Evolutionary conservation across 1,140 invertebrate species (phyloP).

Genomic region (Piezodorus guildinii): DNA sequence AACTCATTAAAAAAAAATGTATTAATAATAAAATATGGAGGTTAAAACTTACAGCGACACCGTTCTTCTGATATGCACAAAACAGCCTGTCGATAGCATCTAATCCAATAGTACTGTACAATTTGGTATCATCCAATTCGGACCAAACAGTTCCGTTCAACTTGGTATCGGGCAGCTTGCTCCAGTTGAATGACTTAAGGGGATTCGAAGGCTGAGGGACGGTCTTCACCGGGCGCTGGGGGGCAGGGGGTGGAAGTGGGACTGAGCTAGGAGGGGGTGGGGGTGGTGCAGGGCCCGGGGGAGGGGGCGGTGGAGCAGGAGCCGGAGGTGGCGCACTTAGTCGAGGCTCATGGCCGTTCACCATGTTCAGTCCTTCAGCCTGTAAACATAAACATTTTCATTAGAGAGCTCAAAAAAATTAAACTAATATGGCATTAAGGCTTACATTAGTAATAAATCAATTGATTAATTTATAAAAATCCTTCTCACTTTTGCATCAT

Average conservation of each 20-base stretch:
- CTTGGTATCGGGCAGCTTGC: conserved; percentile 80
- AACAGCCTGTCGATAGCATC: conserved; percentile 88
- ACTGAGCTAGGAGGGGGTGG: conserved; percentile 44
- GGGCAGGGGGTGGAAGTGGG: conserved; percentile 39
- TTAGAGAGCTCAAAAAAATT: no score
- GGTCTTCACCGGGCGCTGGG: conserved; percentile 52
- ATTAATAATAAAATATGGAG: no score
- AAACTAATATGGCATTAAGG: no score
- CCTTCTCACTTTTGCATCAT: conserved; percentile 68
- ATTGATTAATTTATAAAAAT: no score
- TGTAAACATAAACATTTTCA: conserved; percentile 15
- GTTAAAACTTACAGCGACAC: conserved; percentile 48
- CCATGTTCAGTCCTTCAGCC: conserved; percentile 29
- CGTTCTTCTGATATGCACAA: conserved; percentile 88
- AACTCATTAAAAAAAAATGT: no score
- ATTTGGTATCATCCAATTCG: conserved; percentile 82
- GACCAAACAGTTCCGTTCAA: conserved; percentile 86
- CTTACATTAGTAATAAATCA: no score
- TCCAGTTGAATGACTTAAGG: conserved; percentile 96
- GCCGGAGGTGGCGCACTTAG: conserved; percentile 40
- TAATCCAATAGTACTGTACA: conserved; percentile 84
- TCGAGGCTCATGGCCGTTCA: conserved; percentile 22
- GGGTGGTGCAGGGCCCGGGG: conserved; percentile 39
- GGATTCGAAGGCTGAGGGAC: conserved; percentile 83
- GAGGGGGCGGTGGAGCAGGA: conserved; percentile 43